These are phyloP conservation scores for Gallinago stenura DNA, from an alignment of 2,797 vertebrate genomes.

Conservation along the genomic window DNA sequence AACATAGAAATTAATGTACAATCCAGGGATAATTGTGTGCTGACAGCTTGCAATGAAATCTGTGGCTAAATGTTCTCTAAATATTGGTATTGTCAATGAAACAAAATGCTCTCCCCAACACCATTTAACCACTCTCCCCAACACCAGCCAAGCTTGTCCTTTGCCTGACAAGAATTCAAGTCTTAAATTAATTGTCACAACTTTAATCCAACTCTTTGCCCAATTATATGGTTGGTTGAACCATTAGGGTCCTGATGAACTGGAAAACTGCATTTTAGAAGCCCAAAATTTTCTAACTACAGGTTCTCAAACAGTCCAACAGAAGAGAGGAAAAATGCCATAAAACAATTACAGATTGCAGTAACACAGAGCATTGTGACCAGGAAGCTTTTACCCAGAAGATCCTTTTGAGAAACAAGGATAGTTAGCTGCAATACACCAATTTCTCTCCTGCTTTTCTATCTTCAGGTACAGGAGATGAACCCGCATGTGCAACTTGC, in stretches of 20 bases:
- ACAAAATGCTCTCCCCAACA: neutral
- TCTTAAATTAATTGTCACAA: neutral
- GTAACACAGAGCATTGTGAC: rapidly evolving
- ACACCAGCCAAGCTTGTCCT: neutral
- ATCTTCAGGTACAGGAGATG: neutral
- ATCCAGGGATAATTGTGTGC: neutral
- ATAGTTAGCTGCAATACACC: neutral
- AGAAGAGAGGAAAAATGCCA: neutral
- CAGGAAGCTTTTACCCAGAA: neutral
- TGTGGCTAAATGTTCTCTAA: neutral
- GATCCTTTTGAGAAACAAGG: neutral
- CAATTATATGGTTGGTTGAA: neutral
- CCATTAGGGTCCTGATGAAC: neutral
- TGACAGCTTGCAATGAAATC: neutral
- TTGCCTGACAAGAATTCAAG: neutral
- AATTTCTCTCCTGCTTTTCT: neutral
- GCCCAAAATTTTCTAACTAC: neutral
- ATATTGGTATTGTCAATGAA: neutral
- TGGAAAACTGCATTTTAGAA: neutral
- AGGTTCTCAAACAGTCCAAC: neutral
- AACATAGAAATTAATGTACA: neutral
- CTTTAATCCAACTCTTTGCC: neutral
- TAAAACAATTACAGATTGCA: neutral
- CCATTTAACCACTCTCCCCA: neutral
- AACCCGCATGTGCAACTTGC: neutral